phyloP scores from a whole-genome alignment of 2,888 invertebrate genomes.

The Ectemnius cavifrons region DNA sequence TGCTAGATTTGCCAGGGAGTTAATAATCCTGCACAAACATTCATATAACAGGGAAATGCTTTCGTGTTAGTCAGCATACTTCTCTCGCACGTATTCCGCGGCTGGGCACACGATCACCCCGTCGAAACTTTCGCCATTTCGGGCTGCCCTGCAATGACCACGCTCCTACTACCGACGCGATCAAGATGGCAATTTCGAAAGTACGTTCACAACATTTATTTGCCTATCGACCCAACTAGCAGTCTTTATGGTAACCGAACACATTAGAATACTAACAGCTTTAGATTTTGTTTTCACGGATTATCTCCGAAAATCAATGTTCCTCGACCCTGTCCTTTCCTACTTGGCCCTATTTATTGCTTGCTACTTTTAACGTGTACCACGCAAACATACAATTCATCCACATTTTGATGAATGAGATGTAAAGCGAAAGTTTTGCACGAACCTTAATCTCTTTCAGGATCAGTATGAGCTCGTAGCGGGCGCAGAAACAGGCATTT shows the following conservation, averaged over 20 bases:
- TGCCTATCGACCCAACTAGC: neutral
- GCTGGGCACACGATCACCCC: conserved; percentile 8
- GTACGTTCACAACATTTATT: neutral
- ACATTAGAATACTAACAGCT: too few species aligned
- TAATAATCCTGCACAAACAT: conserved; percentile 66
- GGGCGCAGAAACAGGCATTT: conserved; percentile 93
- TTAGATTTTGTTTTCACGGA: too few species aligned
- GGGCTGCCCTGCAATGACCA: conserved; percentile 19
- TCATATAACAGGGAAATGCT: conserved; percentile 46
- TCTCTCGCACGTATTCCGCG: conserved; percentile 6
- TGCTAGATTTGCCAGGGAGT: conserved; percentile 30
- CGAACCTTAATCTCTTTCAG: conserved; percentile 88
- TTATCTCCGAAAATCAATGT: too few species aligned
- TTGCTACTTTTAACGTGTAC: too few species aligned
- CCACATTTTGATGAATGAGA: too few species aligned
- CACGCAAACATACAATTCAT: too few species aligned
- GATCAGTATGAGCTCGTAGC: conserved; percentile 96
- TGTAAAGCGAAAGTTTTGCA: too few species aligned
- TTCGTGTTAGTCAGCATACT: conserved; percentile 37
- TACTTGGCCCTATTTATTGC: too few species aligned
- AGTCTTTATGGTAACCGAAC: neutral
- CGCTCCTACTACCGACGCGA: conserved; percentile 6
- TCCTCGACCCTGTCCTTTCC: too few species aligned
- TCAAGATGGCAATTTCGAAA: neutral
- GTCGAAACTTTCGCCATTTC: conserved; percentile 21